Base-by-base conservation (phyloP, 2,888 invertebrate genomes). In the Hydriomena furcata region DNA sequence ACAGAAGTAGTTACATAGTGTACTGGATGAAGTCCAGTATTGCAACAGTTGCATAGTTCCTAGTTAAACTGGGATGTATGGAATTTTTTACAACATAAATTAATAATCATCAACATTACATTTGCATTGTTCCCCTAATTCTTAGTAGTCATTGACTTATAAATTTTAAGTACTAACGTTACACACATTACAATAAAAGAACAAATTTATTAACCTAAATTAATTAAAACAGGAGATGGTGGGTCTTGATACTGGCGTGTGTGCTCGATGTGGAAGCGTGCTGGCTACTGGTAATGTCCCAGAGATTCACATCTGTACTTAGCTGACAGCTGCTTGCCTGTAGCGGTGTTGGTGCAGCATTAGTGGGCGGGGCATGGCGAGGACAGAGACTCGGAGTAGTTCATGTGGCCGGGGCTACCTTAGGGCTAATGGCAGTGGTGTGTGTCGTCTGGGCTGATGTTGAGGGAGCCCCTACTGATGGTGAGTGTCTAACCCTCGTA, bases 211-310 rank as follows among this genome's bases (percentile, higher is more conserved):
- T 7, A 3, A 36, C 25, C 4, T 10, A 38, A 30, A 46, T 24
- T 32, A 50, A 23, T 45, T 5, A 34, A 79, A 74, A 5, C 94
- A 72, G 89, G 52, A 74, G 73, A 70, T 89, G 88, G 88, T 96
- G 95, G 94, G 92, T 95, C 61, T 94, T 97, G 66, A 83, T 96
- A 53, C 82, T 96, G 58, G 91, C 97, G 7, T 95, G 96, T 21
- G 81, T 94, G 38, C 91, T 96, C 53, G 97, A 97, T 73, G 96
- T 97, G n/a, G 95, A 96, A 84, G 96, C 96, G 4, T 95, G 95
- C 73, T 97, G 94, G 79, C 85, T 97, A 54, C 91, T 97, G 53
- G 95, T 96, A 8, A 93, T 94, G 74, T 96, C 97, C 0, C 97
- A 96, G 82, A 66, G 91, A 7, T 91, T 83, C 63, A 91, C 91